Evolutionary conservation across 1,140 invertebrate species (phyloP), one percentile per base, ranked within the genome.

Genomic region (Diachasma alloeum): DNA sequence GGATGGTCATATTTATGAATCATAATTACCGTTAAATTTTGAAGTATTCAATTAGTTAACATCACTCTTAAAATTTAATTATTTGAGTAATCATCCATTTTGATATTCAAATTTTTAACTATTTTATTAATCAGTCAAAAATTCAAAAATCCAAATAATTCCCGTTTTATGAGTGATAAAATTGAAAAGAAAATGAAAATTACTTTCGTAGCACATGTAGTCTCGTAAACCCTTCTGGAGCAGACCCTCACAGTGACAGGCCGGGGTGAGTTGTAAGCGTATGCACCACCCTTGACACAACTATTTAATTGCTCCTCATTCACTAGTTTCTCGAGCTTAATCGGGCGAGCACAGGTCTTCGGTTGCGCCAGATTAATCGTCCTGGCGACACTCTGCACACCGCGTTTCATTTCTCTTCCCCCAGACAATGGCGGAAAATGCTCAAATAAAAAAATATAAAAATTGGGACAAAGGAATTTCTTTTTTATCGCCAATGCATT

Each of bases 321-420:
- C 39, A 72, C 26, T 15, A 72, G 26, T 31, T 72, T 72, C 70
- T 72, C 39, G 24, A 72, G 19, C 42, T 72, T 36, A 17, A 26
- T 44, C 10, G 70, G 70, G 3, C 36, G 13, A 22, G 39, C 39
- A 48, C 39, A 72, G n/a, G 31, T 72, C 70, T 46, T 72, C 9
- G 70, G 39, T n/a, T 19, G 31, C 0, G 70, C 15, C 31, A 72
- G 42, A 48, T 72, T 72, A n/a, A 72, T 72, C 37, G 70, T 72
- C 3, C 44, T n/a, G 11, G 70, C 70, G n/a, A 72, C 42, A 22
- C 53, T 59, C 19, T 59, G n/a, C 53, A 59, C 53, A 19, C 53
- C 22, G 70, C 80, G 63, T 72, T 73, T 42, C 59, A 73, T 79
- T 76, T 75, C 70, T 53, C 68, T 46, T 31, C 31, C 31, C 6